Base-by-base conservation (phyloP, 2,797 vertebrate species). In the Takifugu rubripes region DNA sequence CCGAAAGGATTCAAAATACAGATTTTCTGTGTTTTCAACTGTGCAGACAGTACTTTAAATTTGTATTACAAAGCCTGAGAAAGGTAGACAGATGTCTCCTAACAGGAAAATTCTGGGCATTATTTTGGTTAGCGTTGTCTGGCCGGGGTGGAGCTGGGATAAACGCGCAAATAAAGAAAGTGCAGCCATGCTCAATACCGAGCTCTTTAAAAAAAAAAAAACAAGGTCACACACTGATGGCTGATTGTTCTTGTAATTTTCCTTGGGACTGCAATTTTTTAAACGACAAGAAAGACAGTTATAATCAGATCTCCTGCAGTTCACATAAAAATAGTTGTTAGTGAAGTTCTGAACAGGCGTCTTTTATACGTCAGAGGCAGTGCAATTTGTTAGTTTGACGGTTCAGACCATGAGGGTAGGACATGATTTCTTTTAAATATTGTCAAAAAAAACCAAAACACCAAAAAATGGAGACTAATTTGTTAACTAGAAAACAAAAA, bases 1-100 rank as follows among this genome's bases (percentile, higher is more conserved):
- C 56, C 16, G 56, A 70, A 64, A 64, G 47, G 64, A 80, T 83
- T 78, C 77, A 68, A 82, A 82, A 77, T 55, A 50, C 57, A 56
- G 59, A 68, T 78, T 43, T 54, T 58, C 64, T 64, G 45, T 61
- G 40, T 74, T 70, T 77, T 72, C 58, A 17, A 43, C 68, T 75
- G 50, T 45, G 52, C 56, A 79, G 61, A 63, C 78, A 55, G 64
- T 54, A 57, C 62, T 71, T 65, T 50, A 63, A 54, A 77, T 75
- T 51, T 78, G 36, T 65, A 43, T 65, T 29, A 54, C 50, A 67
- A 75, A 70, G 54, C 54, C 29, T 52, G 5, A 40, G 52, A 62
- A 71, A 79, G 60, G 73, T 68, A 62, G 57, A 68, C 27, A 25
- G 63, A 54, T 33, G 31, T 64, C 64, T 66, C 49, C 16, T 57